Evolutionary conservation across 1,140 invertebrate species (phyloP), one percentile per base, ranked within the genome.

Genomic region (Phortica variegata): DNA sequence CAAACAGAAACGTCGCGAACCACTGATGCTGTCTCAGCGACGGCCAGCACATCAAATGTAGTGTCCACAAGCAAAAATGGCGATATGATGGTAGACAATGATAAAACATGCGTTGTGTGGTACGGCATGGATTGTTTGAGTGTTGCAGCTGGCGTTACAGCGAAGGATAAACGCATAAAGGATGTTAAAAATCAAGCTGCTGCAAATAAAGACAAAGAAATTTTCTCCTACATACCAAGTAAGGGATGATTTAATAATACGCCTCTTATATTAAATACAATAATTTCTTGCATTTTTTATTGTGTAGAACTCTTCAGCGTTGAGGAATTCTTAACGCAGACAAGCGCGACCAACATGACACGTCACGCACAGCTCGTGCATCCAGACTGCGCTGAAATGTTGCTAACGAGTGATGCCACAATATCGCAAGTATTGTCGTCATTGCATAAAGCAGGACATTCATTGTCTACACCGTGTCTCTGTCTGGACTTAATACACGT

Each of bases 81-180:
- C 15, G 66, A 74, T 3, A 32, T 33, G 12, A 61, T 61, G n/a
- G 18, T 55, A 19, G 61, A 70, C 15, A 17, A 51, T 43, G 36
- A 32, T 33, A 23, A 45, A 43, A 15, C 26, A 12, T 42, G 43
- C 36, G n/a, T 12, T 34, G 32, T 13, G 5, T 34, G 13, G 4
- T 48, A 60, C 10, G 69, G 73, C 21, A 58, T 74, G 52, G 70
- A 71, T 38, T 62, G 73, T 37, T 76, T 93, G 3, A 88, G 86
- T 49, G 83, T 90, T 20, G 88, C 87, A 12, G 89, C 90, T 37
- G 90, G 88, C 36, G 86, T 87, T 46, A 88, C 87, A 3, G 88
- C 88, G 29, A 89, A 90, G 76, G 89, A 90, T 71, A 92, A 92
- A 76, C 82, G 89, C 33, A 81, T 85, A 19, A 90, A 90, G 61